These are phyloP conservation scores for pig (Sus scrofa) DNA, from an alignment of 2,113 vertebrate species.

Conservation along the genomic window T2T-Sscrofa CM000818.6:69637501-69638000, in stretches of 20 bases:
- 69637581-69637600: constrained; percentile 70
- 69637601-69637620: constrained; percentile 74
- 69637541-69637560: constrained; percentile 74
- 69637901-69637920: background rate
- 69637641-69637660: constrained; percentile 40
- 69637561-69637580: constrained; percentile 77
- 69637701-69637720: constrained; percentile 6
- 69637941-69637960: background rate
- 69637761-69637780: background rate
- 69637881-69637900: background rate
- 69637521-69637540: constrained; percentile 66
- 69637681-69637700: constrained; percentile 25
- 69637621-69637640: constrained; percentile 61
- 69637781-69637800: constrained; percentile 26
- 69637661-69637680: constrained; percentile 48
- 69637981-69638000: background rate
- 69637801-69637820: constrained; percentile 13
- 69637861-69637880: background rate
- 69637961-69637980: constrained; percentile 12
- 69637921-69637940: background rate
- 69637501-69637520: constrained; percentile 78
- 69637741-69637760: background rate
- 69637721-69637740: constrained; percentile 7
- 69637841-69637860: background rate
- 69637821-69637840: background rate